These are phyloP conservation scores for Noctilio leporinus DNA, from an alignment of 2,113 vertebrate species.

Conservation along the genomic window DNA sequence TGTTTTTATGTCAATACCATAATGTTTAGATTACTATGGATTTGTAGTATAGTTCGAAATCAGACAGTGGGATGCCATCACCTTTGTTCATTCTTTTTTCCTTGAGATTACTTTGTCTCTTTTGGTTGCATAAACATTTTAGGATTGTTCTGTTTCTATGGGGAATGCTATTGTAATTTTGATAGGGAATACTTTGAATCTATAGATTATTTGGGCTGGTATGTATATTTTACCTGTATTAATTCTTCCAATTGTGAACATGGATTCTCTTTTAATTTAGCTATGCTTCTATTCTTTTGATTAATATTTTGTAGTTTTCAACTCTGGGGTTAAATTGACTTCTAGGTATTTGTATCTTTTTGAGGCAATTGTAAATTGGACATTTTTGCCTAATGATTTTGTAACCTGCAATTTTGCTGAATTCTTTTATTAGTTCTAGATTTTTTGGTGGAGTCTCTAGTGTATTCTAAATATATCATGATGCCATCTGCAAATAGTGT, in stretches of 20 bases:
- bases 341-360: neutral
- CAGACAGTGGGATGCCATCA: neutral
- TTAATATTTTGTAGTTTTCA: neutral
- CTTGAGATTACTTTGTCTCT: neutral
- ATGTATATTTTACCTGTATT: no score
- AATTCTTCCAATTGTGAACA: no score
- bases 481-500: neutral
- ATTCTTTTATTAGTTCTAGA: no score
- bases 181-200: no score
- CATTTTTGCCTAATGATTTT: no score
- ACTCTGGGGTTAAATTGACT: neutral
- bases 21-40: neutral
- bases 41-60: neutral
- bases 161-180: neutral
- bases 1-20: neutral
- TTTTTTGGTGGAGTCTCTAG: neutral
- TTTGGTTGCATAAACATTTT: neutral
- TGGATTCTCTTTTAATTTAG: neutral
- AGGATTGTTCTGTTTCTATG: neutral
- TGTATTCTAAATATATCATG: neutral
- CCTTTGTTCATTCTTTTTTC: neutral
- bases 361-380: no score
- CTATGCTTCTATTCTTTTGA: neutral
- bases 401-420: no score
- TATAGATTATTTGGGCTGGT: no score